Evolutionary conservation across 2,888 invertebrate species (phyloP), one percentile per base, ranked within the genome.

Genomic region (Nomada ruficornis): DNA sequence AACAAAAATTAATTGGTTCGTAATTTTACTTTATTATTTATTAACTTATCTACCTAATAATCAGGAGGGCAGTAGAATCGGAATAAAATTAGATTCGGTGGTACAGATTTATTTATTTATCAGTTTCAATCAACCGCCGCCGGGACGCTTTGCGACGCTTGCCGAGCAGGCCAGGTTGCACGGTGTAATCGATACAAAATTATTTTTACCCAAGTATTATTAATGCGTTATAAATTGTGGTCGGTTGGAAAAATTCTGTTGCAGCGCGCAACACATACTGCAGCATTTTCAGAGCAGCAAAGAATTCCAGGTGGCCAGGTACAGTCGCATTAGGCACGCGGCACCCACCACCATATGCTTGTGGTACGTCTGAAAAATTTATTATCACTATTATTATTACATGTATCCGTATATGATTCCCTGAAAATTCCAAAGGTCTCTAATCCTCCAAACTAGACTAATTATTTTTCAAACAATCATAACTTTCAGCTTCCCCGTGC

Each of bases 321-420:
- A 94, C 87, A 94, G 88, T 73, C 85, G 90, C n/a, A 90, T 94
- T 88, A 92, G 88, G 78, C 94, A 94, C 85, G 93, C 93, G 4
- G 87, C 86, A 2, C 75, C 89, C 7, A 85, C 90, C n/a, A 90
- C 90, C 78, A 82, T 91, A 23, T 69, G 91, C 52, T 64, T 94
- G 20, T 94, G 93, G 94, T 94, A 85, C 11, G 86, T 86, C 65
- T 5, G 4, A 57, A 57, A 29, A 52, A 15, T 42, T 72, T 47
- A 13, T 70, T 70, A 15, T 29, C n/a, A 47, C 11, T 47, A 54
- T 50, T 50, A 50, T 50, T 50, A 50, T 50, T 50, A 36, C 7
- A 36, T 7, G 36, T 7, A 5, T 36, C 7, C 7, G 7, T 36
- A 7, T 5, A 36, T 7, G 36, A 36, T 36, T 36, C 36, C 5